Percentiles rank a stretch among this genome's conserved stretches.
Evolutionary conservation across 2,797 vertebrate species (phyloP).

Genomic region (Scleropages formosus): DNA sequence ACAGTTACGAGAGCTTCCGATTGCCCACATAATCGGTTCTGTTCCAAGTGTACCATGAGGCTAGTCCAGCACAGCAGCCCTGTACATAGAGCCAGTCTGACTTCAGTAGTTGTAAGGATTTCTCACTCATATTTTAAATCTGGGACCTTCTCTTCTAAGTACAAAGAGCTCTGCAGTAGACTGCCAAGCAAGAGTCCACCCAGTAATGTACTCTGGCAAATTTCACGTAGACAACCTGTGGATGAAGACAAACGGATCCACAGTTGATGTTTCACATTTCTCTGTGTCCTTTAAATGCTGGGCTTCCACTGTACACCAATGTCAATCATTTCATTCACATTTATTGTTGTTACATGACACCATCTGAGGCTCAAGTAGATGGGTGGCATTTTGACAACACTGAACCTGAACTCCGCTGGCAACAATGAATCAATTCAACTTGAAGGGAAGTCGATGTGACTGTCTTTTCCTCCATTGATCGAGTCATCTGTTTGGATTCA

Average conservation of each 20-base stretch:
- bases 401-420: background rate
- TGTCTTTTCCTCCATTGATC: constrained; percentile 19
- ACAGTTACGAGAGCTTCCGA: background rate
- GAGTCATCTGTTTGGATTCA: constrained; percentile 15
- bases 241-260: background rate
- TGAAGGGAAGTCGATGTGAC: constrained; percentile 5
- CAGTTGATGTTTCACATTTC: background rate
- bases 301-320: background rate
- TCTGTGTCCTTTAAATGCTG: background rate
- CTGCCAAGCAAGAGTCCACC: background rate
- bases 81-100: background rate
- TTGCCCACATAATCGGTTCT: background rate
- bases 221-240: background rate
- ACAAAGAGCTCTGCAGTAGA: background rate
- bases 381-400: constrained; percentile 10
- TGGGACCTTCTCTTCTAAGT: background rate
- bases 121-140: background rate
- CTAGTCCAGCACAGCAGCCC: no score
- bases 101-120: background rate
- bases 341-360: constrained; percentile 4
- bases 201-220: background rate
- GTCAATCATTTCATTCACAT: background rate
- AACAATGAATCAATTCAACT: constrained; percentile 26
- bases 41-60: background rate
- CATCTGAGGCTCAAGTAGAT: constrained; percentile 15